Conservation (phyloP, 2,888 invertebrate species). For the Melieria crassipennis region DNA sequence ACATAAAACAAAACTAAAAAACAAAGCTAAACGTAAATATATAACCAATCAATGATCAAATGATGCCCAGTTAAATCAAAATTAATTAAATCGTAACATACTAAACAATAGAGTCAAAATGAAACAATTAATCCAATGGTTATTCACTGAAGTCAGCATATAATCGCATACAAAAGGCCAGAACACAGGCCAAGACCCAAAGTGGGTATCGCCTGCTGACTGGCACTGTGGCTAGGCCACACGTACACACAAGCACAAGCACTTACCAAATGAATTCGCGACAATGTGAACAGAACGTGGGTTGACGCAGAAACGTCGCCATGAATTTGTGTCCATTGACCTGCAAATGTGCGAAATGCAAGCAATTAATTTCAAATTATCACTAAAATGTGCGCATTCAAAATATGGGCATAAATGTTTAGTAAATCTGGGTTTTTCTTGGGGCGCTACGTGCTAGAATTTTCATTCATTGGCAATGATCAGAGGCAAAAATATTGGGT, state of each 20-base stretch:
- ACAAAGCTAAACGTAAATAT: slow-evolving; percentile 1
- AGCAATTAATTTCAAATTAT: too few species aligned
- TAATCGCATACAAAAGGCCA: background rate
- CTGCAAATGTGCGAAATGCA: slow-evolving; percentile 43
- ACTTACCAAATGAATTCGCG: slow-evolving; percentile 97
- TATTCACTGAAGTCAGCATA: slow-evolving; percentile 42
- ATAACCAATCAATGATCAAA: slow-evolving; percentile 35
- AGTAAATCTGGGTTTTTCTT: too few species aligned
- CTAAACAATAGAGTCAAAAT: slow-evolving; percentile 19
- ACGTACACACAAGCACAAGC: slow-evolving; percentile 13
- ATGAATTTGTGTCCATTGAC: slow-evolving; percentile 99
- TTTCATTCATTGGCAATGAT: too few species aligned
- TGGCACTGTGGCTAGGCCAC: too few species aligned
- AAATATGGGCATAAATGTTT: too few species aligned
- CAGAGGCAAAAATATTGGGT: too few species aligned
- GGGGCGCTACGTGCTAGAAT: too few species aligned
- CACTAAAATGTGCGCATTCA: background rate
- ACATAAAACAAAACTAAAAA: too few species aligned
- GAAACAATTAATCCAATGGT: slow-evolving; percentile 50
- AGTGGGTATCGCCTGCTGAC: too few species aligned
- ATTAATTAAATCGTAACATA: background rate
- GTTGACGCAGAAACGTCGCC: slow-evolving; percentile 98
- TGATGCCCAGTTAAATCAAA: slow-evolving; percentile 35
- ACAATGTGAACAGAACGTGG: slow-evolving; percentile 99
- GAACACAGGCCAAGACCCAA: too few species aligned